Evolutionary conservation across 2,113 vertebrate genomes (phyloP), one percentile per base, ranked within the genome.

Genomic region (Centropus unirufus): DNA sequence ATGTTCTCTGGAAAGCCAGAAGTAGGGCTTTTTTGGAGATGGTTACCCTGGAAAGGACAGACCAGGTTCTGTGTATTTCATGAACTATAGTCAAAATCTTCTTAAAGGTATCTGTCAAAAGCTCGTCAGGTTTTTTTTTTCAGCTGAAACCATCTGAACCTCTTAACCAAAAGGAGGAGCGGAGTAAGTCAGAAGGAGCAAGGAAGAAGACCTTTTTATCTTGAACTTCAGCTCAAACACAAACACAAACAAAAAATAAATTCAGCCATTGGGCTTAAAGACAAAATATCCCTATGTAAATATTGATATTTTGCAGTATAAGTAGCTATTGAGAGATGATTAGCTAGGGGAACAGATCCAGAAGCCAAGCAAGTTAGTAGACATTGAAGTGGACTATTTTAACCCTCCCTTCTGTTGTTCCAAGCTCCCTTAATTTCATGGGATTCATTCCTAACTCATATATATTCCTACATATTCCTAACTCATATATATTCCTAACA

Each of bases 311-410:
- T 96, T 83, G 83, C 47, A 76, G 83, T 68, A 95, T 90, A 97
- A 97, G 89, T 79, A 93, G 64, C 94, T 92, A 97, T 94, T 98
- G 96, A 98, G 92, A 95, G 77, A 95, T 80, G 61, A 95, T 95
- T 79, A 87, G 61, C 54, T 72, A 68, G 85, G 47, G 87, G 40
- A 95, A 92, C 70, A 97, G 93, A 96, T 51, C 87, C 92, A 90
- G 74, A 97, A 94, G 93, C 95, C 86, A 95, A 83, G 83, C 66
- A 94, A 84, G 81, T 91, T 81, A 93, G 94, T 18, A 97, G 80
- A 80, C 79, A 87, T 86, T 78, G 94, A 91, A 95, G 46, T 73
- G 20, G 36, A 19, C 49, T 46, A 13, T 69, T 64, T 76, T 49
- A 92, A 87, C 72, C 11, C 23, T 74, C 75, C 46, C 34, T 80